A percentile compares a stretch with the other conserved stretches of the same genome.
These are phyloP conservation scores for Ascidia mentula DNA, from an alignment of 23 tunicate species.

Conservation along the genomic window DNA sequence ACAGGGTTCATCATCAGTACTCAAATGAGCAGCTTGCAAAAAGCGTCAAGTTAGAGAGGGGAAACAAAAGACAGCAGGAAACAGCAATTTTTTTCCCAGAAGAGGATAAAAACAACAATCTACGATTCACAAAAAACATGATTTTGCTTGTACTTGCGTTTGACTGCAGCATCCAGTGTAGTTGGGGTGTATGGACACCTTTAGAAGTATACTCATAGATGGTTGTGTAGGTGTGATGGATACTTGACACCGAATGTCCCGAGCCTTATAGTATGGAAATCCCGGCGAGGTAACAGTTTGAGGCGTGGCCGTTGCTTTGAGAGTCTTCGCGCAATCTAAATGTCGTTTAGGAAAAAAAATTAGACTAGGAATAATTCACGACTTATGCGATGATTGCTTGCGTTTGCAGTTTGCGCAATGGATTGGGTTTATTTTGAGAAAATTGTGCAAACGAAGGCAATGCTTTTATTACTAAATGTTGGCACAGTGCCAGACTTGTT, in stretches of 20 bases:
- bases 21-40: no score
- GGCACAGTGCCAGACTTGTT: no score
- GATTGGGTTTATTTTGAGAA: not conserved
- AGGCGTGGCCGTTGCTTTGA: not conserved
- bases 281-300: not conserved
- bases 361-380: not conserved
- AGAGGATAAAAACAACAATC: no score
- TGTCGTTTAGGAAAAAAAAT: not conserved
- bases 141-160: not conserved
- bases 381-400: not conserved
- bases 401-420: not conserved
- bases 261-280: not conserved
- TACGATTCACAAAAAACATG: no score
- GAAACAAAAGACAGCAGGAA: no score
- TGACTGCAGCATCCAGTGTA: not conserved
- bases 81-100: no score
- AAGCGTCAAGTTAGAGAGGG: no score
- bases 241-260: not conserved
- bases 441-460: no score
- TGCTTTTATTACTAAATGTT: no score
- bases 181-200: not conserved
- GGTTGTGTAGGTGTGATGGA: not conserved
- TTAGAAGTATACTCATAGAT: not conserved
- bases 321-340: not conserved
- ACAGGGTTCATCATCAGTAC: no score